Conservation (phyloP, 2,113 vertebrate species). For the Atherinomorus stipes region DNA sequence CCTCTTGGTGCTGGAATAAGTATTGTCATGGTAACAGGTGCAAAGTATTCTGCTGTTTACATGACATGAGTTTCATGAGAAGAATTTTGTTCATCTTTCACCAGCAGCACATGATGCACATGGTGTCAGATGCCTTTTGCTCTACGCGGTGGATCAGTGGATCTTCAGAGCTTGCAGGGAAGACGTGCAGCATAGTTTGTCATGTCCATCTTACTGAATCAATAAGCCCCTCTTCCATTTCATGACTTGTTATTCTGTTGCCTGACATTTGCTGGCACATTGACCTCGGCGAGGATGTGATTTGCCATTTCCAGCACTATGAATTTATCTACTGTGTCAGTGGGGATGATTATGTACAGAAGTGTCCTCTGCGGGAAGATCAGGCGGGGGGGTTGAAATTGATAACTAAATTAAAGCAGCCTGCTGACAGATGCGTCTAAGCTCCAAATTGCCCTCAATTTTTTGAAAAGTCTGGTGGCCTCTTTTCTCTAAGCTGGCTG, state of each 20-base stretch:
- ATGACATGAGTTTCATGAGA: conserved; percentile 9
- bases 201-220: conserved; percentile 39
- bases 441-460: conserved; percentile 15
- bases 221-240: conserved; percentile 45
- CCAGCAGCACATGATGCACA: neutral
- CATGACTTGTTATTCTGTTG: conserved; percentile 47
- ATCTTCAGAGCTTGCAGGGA: conserved; percentile 24
- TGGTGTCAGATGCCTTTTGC: neutral
- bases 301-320: conserved; percentile 40
- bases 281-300: conserved; percentile 18
- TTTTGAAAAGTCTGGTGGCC: conserved; percentile 12
- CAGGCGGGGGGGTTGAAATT: conserved; percentile 35
- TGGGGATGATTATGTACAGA: conserved; percentile 32
- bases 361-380: conserved; percentile 27
- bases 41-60: too few relatives aligned
- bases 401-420: conserved; percentile 50
- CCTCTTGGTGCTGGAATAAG: too few relatives aligned
- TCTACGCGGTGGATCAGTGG: neutral
- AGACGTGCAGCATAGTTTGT: conserved; percentile 18
- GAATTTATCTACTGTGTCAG: conserved; percentile 48
- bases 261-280: conserved; percentile 44
- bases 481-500: conserved; percentile 26
- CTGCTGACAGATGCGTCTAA: conserved; percentile 29
- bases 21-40: too few relatives aligned
- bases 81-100: conserved; percentile 20